Evolutionary conservation across 2,797 vertebrate genomes (phyloP), one percentile per base, ranked within the genome.

Genomic region (Danio jaintianensis): DNA sequence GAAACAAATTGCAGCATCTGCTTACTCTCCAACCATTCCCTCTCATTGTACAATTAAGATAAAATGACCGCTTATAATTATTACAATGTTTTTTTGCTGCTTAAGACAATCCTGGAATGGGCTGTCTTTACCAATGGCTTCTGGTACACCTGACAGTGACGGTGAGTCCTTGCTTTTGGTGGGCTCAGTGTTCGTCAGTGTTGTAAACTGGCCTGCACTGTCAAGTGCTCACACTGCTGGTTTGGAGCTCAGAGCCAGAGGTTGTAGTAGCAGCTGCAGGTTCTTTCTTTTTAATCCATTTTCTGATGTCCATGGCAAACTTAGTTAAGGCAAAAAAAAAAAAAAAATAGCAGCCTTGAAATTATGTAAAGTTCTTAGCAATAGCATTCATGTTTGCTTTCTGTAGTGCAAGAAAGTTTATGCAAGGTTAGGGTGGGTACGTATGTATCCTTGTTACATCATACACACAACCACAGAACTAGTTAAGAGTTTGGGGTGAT

Each of bases 21-120:
- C 15, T 16, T 68, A 7, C 43, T 66, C n/a, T 64, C n/a, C 64
- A 43, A 18, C 63, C 63, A 15, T 67, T 67, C 64, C 6, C 64
- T 68, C 7, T 68, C 20, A 6, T 52, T 47, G 20, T 29, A 48
- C 64, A 67, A 15, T 67, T 22, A 1, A 0, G 6, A 3, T 4
- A 47, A 12, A 47, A 48, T 47, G 63, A 22, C 12, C 43, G 13
- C 15, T 29, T 7, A 69, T 20, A 38, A 15, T 68, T 4, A 36
- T 50, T 68, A 10, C 69, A 66, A 11, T 38, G 47, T 38, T 69
- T 38, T n/a, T 69, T 38, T 52, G 22, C 47, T 52, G 47, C 5
- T 52, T 69, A 16, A 53, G 15, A 18, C 4, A 2, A 50, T 9
- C 66, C 66, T 36, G 66, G 6, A 47, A 42, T 64, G 64, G 43